These are phyloP conservation scores for Scolopax bukidnonensis DNA, from an alignment of 2,797 vertebrate species.

Conservation along the genomic window DNA sequence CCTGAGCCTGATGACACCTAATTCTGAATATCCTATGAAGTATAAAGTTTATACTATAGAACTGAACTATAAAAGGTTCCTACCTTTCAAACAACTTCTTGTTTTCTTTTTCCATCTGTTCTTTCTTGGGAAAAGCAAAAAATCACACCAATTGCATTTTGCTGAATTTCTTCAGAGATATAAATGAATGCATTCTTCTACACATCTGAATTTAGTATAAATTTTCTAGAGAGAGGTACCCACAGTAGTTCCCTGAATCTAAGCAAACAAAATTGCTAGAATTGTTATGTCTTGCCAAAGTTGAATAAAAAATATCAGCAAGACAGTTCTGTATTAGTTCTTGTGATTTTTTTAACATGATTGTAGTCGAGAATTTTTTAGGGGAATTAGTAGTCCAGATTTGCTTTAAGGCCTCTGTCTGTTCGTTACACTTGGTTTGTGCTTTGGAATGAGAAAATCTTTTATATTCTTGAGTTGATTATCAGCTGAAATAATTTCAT, in stretches of 20 bases:
- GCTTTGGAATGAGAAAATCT: neutral
- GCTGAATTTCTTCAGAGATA: neutral
- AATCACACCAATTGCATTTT: neutral
- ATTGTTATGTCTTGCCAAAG: neutral
- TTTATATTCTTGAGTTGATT: neutral
- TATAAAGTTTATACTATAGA: neutral
- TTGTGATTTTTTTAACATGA: neutral
- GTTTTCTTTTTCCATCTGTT: neutral
- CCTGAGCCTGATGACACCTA: neutral
- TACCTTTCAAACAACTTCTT: neutral
- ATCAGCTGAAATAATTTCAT: neutral
- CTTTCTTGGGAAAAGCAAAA: neutral
- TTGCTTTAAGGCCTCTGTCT: neutral
- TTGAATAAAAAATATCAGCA: neutral
- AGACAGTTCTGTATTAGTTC: neutral
- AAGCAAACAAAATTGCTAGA: neutral
- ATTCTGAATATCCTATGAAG: neutral
- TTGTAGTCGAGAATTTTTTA: neutral
- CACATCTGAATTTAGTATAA: neutral
- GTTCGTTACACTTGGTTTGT: neutral
- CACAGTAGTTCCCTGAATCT: neutral
- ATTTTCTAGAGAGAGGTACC: neutral
- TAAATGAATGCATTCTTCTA: neutral
- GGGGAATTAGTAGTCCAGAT: neutral
- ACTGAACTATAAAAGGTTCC: neutral